Conservation (phyloP, 2,113 vertebrate genomes). For the Paradoxurus hermaphroditus region DNA sequence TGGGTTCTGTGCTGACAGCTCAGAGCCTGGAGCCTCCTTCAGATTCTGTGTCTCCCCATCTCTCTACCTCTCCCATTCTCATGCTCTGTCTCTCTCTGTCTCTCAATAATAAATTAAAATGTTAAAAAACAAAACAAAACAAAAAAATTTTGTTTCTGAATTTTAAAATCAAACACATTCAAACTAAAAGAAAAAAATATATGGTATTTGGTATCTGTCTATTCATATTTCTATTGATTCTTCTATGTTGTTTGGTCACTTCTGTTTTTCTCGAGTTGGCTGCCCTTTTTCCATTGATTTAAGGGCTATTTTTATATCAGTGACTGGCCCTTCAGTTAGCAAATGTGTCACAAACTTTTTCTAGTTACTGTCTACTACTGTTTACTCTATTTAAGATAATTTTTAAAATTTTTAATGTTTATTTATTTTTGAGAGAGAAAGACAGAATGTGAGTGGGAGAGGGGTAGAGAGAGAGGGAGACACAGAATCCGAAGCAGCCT, state of each 20-base stretch:
- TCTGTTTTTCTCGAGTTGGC: neutral
- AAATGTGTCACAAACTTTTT: neutral
- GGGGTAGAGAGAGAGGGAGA: too few relatives aligned
- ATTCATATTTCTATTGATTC: neutral
- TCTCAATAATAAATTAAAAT: too few relatives aligned
- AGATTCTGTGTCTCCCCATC: too few relatives aligned
- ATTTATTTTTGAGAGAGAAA: too few relatives aligned
- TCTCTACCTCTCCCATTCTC: too few relatives aligned
- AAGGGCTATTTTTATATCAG: neutral
- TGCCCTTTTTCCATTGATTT: neutral
- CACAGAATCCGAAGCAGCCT: too few relatives aligned
- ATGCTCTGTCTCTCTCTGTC: too few relatives aligned
- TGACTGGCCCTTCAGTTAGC: neutral
- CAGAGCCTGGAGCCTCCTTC: too few relatives aligned
- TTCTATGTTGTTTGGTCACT: neutral
- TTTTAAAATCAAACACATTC: neutral
- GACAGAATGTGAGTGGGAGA: too few relatives aligned
- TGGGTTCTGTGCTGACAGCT: too few relatives aligned
- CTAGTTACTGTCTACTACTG: neutral
- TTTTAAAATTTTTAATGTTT: too few relatives aligned
- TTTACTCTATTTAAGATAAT: conserved; percentile 10
- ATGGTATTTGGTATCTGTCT: neutral
- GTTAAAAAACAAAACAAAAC: too few relatives aligned
- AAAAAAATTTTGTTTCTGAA: conserved; percentile 15
- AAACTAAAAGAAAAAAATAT: neutral